phyloP scores from a whole-genome alignment of 1,140 invertebrate genomes.

The Pollicipes pollicipes region DNA sequence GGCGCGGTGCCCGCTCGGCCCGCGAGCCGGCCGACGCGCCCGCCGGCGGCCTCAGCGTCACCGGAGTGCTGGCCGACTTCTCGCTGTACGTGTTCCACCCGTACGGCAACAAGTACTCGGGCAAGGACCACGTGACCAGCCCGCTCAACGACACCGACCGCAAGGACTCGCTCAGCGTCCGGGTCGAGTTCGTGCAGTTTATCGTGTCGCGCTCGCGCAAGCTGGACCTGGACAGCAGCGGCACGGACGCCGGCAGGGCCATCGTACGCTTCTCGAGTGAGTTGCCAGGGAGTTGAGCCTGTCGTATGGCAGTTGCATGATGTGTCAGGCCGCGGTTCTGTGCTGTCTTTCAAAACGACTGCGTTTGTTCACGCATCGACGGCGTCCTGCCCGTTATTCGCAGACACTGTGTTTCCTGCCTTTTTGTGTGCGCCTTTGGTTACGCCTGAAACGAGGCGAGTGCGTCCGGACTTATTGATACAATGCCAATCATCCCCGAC shows the following conservation, averaged over 20 bases:
- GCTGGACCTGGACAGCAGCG: conserved; percentile 39
- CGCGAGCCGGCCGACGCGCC: conserved; percentile 25
- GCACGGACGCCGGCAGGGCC: conserved; percentile 42
- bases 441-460: too few species aligned
- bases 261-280: conserved; percentile 80
- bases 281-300: too few species aligned
- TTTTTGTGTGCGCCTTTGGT: too few species aligned
- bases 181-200: conserved; percentile 93
- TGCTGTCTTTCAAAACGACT: too few species aligned
- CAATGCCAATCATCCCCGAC: too few species aligned
- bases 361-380: too few species aligned
- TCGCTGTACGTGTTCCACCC: conserved; percentile 96
- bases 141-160: conserved; percentile 70
- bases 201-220: conserved; percentile 76
- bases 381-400: too few species aligned
- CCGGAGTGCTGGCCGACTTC: conserved; percentile 85
- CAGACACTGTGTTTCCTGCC: too few species aligned
- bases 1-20: neutral
- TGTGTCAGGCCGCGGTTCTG: too few species aligned
- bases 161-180: conserved; percentile 86
- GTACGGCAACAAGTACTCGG: conserved; percentile 47
- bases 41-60: conserved; percentile 76
- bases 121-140: conserved; percentile 11
- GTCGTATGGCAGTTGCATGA: too few species aligned
- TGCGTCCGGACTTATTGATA: too few species aligned